These are phyloP conservation scores for Drosophila jambulina DNA, from an alignment of 1,140 invertebrate genomes.

Conservation along the genomic window DNA sequence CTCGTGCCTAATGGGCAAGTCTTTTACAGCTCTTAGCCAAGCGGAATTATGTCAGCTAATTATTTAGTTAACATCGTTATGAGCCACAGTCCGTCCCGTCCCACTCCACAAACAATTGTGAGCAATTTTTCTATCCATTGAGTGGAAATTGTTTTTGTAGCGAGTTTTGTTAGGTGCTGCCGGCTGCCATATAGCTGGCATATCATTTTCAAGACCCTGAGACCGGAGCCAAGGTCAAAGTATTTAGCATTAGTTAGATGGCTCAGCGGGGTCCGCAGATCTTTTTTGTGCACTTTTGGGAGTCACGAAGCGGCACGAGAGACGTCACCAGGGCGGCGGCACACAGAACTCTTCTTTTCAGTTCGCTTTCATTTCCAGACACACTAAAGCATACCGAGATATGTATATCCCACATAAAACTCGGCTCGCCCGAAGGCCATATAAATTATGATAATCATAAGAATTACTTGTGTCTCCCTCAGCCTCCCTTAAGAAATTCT, in stretches of 20 bases:
- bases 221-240: constrained; percentile 74
- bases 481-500: constrained; percentile 36
- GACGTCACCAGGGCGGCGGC: constrained; percentile 61
- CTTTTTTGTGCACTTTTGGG: constrained; percentile 68
- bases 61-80: constrained; percentile 79
- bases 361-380: constrained; percentile 39
- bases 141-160: constrained; percentile 78
- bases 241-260: constrained; percentile 75
- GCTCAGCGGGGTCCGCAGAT: constrained; percentile 36
- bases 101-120: constrained; percentile 66
- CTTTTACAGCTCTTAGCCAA: constrained; percentile 69
- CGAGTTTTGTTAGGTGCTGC: constrained; percentile 46
- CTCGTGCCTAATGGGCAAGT: constrained; percentile 72
- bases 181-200: constrained; percentile 25
- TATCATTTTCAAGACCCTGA: constrained; percentile 83
- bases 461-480: constrained; percentile 73
- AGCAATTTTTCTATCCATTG: constrained; percentile 83
- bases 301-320: constrained; percentile 78
- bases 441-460: constrained; percentile 84
- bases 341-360: constrained; percentile 62
- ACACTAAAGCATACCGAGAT: background rate
- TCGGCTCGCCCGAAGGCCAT: constrained; percentile 66
- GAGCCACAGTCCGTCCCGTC: background rate
- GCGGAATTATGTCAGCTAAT: constrained; percentile 79
- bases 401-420: constrained; percentile 42